phyloP scores from a whole-genome alignment of 2,113 vertebrate genomes.

The Heterotilapia buettikoferi region DNA sequence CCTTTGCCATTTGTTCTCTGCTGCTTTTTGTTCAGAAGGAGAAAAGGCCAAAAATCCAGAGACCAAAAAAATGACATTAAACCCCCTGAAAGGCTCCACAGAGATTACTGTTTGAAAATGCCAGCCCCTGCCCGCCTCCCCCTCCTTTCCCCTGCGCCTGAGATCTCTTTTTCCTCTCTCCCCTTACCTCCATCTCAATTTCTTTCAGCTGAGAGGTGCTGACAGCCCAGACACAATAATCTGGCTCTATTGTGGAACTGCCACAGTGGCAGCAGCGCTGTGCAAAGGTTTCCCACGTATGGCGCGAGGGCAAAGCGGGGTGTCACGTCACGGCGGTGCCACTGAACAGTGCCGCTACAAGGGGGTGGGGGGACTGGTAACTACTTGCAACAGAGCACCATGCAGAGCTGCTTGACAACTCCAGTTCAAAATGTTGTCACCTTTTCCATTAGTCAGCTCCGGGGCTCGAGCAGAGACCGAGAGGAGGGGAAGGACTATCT shows the following conservation, averaged over 20 bases:
- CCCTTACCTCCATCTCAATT: constrained; percentile 26
- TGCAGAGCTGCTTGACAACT: constrained; percentile 7
- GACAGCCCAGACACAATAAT: constrained; percentile 67
- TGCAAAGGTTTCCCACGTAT: constrained; percentile 54
- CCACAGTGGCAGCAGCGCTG: constrained; percentile 21
- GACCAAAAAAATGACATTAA: constrained; percentile 65
- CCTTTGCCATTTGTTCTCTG: neutral
- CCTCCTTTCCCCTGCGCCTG: neutral
- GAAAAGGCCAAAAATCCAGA: constrained; percentile 54
- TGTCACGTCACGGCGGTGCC: neutral
- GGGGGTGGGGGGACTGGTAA: neutral
- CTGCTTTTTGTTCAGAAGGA: constrained; percentile 40
- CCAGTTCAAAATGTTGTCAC: constrained; percentile 15
- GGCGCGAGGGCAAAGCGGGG: constrained; percentile 31
- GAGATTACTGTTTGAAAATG: constrained; percentile 60
- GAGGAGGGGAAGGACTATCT: neutral
- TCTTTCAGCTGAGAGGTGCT: constrained; percentile 60
- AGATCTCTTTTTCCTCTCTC: constrained; percentile 18
- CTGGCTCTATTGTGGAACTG: constrained; percentile 44
- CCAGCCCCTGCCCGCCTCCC: constrained; percentile 29
- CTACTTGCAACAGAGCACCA: neutral
- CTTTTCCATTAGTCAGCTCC: constrained; percentile 19
- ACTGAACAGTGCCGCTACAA: neutral
- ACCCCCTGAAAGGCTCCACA: constrained; percentile 50
- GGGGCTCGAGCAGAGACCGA: neutral